Base-by-base conservation (phyloP, 2,113 vertebrate species). In the Istiophorus platypterus region DNA sequence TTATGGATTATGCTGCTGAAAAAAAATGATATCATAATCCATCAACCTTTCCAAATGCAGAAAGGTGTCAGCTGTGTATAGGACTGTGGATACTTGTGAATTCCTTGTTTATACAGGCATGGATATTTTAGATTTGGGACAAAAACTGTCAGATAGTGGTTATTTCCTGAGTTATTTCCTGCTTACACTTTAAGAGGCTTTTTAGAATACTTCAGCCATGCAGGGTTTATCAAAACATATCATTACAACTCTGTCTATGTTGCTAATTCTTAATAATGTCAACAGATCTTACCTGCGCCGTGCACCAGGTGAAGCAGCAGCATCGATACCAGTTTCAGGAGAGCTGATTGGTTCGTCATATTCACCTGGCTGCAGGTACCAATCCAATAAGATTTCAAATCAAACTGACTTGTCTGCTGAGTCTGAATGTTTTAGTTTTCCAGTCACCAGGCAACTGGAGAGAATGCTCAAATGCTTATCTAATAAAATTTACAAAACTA, bases 211-310 rank as follows among this genome's bases (percentile, higher is more conserved):
- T 68, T 58, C 31, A 70, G 11, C n/a, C 54, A 62, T 45, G 22
- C 39, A 6, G 1, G 12, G 31, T n/a, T 1, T 12, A 56, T 27
- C 2, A 26, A 78, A 80, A 59, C 34, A 45, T 5, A 20, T 24
- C 10, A 31, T 26, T 18, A 49, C 17, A 54, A 37, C 14, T 18
- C 3, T 24, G 1, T 31, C 5, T 52, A 49, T 63, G 8, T 0
- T 8, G 7, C 15, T 17, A 45, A 81, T 27, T 0, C 13, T 8
- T 2, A 34, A 45, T 24, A 47, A 37, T 54, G 9, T 76, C 18
- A 41, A 57, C n/a, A 42, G 13, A 54, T 70, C 90, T 91, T 89
- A 94, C 93, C 92, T 86, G 65, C 71, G 56, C 81, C 18, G 12
- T 20, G 54, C 29, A 74, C 10, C 66, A 84, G 4, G 56, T 80